A percentile compares a stretch with the other conserved stretches of the same genome.
phyloP scores from a whole-genome alignment of 2,888 invertebrate genomes.

The Ischnura elegans region DNA sequence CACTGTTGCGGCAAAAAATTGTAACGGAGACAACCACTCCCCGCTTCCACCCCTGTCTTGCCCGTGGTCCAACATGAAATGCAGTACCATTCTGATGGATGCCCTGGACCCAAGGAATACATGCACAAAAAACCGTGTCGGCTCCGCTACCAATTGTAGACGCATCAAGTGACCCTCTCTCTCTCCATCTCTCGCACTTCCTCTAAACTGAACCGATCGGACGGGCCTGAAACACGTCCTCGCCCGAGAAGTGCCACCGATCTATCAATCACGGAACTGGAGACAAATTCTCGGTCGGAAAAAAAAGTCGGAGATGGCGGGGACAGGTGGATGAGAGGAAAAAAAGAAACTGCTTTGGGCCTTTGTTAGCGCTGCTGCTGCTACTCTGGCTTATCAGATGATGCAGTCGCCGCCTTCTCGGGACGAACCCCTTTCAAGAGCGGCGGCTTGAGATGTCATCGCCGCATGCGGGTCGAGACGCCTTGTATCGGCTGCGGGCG shows the following conservation, averaged over 20 bases:
- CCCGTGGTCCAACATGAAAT: background rate
- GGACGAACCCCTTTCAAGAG: background rate
- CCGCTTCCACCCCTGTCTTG: background rate
- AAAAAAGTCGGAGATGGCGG: background rate
- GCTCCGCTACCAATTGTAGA: background rate
- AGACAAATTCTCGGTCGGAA: background rate
- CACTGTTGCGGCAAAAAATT: background rate
- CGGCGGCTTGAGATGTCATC: conserved; percentile 8
- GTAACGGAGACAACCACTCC: background rate
- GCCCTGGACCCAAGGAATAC: background rate
- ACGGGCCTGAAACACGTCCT: background rate
- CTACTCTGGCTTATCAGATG: background rate
- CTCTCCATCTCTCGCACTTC: no score
- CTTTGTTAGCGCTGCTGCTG: background rate
- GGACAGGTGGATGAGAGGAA: background rate
- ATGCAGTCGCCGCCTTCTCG: background rate
- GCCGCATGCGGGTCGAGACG: background rate
- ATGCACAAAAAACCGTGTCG: background rate
- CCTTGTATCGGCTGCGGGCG: background rate
- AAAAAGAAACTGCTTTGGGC: background rate
- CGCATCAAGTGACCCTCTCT: background rate
- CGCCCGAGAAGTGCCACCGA: background rate
- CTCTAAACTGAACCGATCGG: background rate
- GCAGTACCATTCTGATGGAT: background rate
- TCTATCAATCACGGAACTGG: background rate